Percentiles rank a stretch among this genome's conserved stretches.
Conservation (phyloP, 2,797 vertebrate species). For the Staurois parvus region DNA sequence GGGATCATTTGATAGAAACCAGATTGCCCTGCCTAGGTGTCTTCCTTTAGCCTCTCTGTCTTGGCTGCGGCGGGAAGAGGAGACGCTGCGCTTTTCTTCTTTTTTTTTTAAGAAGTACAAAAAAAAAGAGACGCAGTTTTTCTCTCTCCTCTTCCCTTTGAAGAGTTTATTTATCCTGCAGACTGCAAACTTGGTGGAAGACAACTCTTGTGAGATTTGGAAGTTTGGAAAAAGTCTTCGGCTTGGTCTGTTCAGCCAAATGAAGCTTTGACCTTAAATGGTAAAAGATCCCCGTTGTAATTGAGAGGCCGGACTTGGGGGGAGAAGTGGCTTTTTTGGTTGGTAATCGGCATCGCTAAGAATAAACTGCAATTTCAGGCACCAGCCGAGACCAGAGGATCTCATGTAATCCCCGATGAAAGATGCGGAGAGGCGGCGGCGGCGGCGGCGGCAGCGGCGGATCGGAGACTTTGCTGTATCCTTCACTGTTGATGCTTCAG, state of each 20-base stretch:
- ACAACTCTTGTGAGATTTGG: constrained; percentile 65
- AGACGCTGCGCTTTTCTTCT: not conserved
- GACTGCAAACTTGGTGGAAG: constrained; percentile 69
- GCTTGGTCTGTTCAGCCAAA: constrained; percentile 83
- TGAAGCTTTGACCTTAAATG: constrained; percentile 99
- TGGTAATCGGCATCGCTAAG: constrained; percentile 78
- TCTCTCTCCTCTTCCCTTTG: not conserved
- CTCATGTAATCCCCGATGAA: constrained; percentile 75
- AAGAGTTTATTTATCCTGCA: constrained; percentile 58
- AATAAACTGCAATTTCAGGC: constrained; percentile 79
- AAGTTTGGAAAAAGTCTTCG: constrained; percentile 70
- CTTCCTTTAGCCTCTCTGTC: not conserved
- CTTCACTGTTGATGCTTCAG: not conserved
- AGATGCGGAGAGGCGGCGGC: constrained; percentile 82
- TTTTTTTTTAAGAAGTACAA: not conserved
- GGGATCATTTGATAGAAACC: not conserved
- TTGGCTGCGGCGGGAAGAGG: not conserved
- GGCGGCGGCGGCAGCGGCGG: constrained; percentile 49
- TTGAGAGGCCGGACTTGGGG: constrained; percentile 88
- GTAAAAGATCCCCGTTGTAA: constrained; percentile 99
- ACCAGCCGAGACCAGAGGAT: constrained; percentile 68
- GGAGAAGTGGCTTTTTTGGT: constrained; percentile 85
- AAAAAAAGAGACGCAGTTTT: not conserved
- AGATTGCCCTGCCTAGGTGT: constrained; percentile 20
- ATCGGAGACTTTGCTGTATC: constrained; percentile 15